Base-by-base conservation (phyloP, 2,797 vertebrate species). In the Typhlichthys eigenmanni region DNA sequence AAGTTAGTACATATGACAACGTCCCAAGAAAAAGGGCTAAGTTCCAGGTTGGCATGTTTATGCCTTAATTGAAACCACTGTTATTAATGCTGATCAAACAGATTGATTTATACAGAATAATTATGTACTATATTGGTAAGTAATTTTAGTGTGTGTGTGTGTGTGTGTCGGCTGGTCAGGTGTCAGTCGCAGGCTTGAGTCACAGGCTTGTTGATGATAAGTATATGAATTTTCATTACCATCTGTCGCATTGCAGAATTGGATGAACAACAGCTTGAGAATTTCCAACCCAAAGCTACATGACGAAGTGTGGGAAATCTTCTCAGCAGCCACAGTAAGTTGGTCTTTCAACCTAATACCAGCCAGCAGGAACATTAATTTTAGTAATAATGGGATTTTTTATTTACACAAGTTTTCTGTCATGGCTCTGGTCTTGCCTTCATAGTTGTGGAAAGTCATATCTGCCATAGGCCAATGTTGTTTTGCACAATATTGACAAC, bases 231-330 rank as follows among this genome's bases (percentile, higher is more conserved):
- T 13, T 65, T 16, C 0, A n/a, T 49, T 13, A 34, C 32, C 14
- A 10, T 16, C 38, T 50, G 48, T n/a, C 0, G 13, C 2, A 62
- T 24, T 54, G 38, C 66, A 99, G 98, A 98, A 98, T 69, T 99
- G 98, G 98, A 98, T 99, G 92, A 93, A 83, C 82, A 98, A 96
- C 89, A 96, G 96, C 79, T 85, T 98, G 56, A 97, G 83, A 80
- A 93, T 98, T 78, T 13, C 76, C 2, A 94, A 89, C 67, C 68
- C 82, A 0, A 51, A 47, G 46, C 56, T 98, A 24, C 93, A 96
- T 29, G 92, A 96, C 48, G 91, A 98, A 64, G 95, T 98, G 75
- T 99, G 98, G 98, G 84, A 88, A 57, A 93, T 98, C 75, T 92
- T 98, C 68, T 88, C 90, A 5, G 88, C 94, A 81, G 87, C 93